These are phyloP conservation scores for Brachypalpus laphriformis DNA, from an alignment of 2,888 invertebrate species.

Conservation along the genomic window DNA sequence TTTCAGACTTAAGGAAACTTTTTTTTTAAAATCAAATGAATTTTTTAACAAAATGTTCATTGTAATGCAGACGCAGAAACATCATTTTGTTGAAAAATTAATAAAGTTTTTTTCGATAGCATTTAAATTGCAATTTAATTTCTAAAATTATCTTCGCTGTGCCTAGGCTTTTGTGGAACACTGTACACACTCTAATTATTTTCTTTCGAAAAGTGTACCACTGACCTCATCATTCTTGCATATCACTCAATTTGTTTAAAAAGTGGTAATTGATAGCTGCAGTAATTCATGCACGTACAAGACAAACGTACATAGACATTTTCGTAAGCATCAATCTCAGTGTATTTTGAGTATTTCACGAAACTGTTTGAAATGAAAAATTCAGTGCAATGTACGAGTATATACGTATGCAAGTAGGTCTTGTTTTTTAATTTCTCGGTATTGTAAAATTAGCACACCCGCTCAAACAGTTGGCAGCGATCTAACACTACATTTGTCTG, in stretches of 20 bases:
- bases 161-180: too few species aligned
- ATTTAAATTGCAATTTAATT: too few species aligned
- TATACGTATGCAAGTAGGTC: neutral
- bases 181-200: too few species aligned
- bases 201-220: neutral
- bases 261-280: neutral
- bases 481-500: neutral
- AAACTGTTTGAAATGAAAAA: neutral
- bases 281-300: neutral
- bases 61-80: too few species aligned
- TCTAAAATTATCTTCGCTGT: too few species aligned
- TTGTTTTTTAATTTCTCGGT: neutral
- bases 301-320: too few species aligned
- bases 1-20: too few species aligned
- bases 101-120: too few species aligned
- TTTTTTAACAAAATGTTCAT: too few species aligned
- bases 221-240: neutral
- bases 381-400: neutral
- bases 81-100: too few species aligned
- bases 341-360: neutral
- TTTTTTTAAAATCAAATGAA: too few species aligned
- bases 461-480: neutral
- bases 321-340: neutral
- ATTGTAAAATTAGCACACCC: neutral
- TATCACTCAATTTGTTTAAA: neutral